Conservation (phyloP, 1,140 invertebrate species). For the Sipha flava region DNA sequence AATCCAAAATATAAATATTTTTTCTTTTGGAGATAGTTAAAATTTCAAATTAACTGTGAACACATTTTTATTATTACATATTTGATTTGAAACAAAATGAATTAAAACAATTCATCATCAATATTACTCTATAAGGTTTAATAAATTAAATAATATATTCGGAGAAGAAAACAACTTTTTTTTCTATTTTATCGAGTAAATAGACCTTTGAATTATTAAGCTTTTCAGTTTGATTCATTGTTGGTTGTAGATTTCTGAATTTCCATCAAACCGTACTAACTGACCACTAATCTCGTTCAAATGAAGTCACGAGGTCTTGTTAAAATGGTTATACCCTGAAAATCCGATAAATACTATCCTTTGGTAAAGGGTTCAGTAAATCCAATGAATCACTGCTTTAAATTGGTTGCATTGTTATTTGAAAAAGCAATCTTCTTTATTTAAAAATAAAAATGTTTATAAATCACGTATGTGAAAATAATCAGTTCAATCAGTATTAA, state of each 20-base stretch:
- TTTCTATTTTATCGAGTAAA: background rate
- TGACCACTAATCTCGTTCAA: background rate
- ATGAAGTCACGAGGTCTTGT: background rate
- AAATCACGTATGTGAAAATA: background rate
- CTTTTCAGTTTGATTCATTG: background rate
- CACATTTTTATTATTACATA: too few species aligned
- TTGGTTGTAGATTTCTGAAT: background rate
- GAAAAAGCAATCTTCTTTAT: background rate
- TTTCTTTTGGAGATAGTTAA: too few species aligned
- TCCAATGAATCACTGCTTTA: background rate
- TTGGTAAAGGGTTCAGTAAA: background rate
- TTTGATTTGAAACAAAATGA: too few species aligned
- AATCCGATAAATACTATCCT: background rate
- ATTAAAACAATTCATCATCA: background rate
- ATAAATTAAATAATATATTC: background rate
- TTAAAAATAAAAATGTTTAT: background rate
- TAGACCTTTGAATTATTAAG: background rate
- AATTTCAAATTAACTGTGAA: too few species aligned
- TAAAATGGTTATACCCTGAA: background rate
- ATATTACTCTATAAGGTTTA: background rate
- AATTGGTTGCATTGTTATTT: background rate
- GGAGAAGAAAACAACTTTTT: background rate
- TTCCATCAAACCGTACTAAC: background rate
- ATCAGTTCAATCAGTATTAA: conserved; percentile 7
- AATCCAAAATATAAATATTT: too few species aligned